Evolutionary conservation across 2,888 invertebrate species (phyloP).

Genomic region (Conomelus anceps): DNA sequence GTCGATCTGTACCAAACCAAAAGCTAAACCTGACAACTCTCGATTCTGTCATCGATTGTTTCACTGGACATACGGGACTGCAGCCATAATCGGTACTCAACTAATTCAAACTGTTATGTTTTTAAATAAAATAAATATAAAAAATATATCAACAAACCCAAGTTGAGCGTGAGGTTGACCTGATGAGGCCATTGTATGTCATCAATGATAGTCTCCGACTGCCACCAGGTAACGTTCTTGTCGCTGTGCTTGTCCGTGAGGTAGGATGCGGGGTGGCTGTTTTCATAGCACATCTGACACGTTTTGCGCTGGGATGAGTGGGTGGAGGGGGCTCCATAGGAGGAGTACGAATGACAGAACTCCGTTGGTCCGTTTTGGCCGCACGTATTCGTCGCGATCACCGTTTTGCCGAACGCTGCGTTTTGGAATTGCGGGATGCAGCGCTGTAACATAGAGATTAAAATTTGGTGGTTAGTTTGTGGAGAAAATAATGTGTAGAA

Average conservation of each 20-base stretch:
- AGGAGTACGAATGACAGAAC: slow-evolving; percentile 73
- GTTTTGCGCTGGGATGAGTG: slow-evolving; percentile 43
- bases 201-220: slow-evolving; percentile 95
- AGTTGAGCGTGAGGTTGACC: slow-evolving; percentile 85
- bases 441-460: slow-evolving; percentile 57
- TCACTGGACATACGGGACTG: too few relatives aligned
- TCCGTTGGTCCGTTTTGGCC: slow-evolving; percentile 71
- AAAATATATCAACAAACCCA: slow-evolving; percentile 54
- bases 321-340: slow-evolving; percentile 51
- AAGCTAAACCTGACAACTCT: too few relatives aligned
- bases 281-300: slow-evolving; percentile 59
- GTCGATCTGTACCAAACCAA: too few relatives aligned
- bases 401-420: slow-evolving; percentile 81
- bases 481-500: too few relatives aligned
- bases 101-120: too few relatives aligned
- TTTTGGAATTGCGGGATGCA: slow-evolving; percentile 96
- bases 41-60: too few relatives aligned
- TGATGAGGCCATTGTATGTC: slow-evolving; percentile 83
- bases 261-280: slow-evolving; percentile 63
- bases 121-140: not conserved
- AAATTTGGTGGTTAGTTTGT: too few relatives aligned
- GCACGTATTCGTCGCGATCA: slow-evolving; percentile 94
- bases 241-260: slow-evolving; percentile 88
- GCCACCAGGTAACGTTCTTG: slow-evolving; percentile 93
- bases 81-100: too few relatives aligned